Base-by-base conservation (phyloP, 2,888 invertebrate genomes). In the Drosophila tripunctata region DNA sequence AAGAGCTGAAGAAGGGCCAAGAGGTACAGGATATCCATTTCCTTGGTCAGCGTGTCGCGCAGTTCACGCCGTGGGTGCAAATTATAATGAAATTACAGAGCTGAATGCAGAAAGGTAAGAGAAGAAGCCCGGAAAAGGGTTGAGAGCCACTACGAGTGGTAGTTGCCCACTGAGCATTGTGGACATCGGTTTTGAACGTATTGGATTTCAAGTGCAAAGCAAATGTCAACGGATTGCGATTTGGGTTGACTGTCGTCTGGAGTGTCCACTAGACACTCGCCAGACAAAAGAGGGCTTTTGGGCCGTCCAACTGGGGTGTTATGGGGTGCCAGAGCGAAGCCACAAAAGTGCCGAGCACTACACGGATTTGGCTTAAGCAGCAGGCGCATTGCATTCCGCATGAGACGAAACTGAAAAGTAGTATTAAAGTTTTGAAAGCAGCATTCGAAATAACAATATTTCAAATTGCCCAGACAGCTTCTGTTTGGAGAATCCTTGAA, bases 71-170 rank as follows among this genome's bases (percentile, higher is more conserved):
- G 62, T 52, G 61, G 51, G 67, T 70, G 66, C 83, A 82, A 75
- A 81, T 79, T 79, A 77, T 72, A 79, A 70, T 38, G 63, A 79
- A 79, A 84, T 84, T 81, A 78, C 67, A 78, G 43, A 76, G 70
- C 75, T 78, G 65, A 83, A 54, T 75, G 70, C 17, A 31, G 30
- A 7, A 17, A 12, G 8, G n/a, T 3, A 17, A 5, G 35, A 19
- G 2, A 21, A 8, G 21, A 21, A 38, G n/a, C 19, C 14, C 15
- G 17, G 35, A 36, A 22, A 33, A n/a, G 31, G 36, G 19, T n/a
- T 19, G 4, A 21, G 30, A 7, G n/a, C 30, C 4, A 27, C 31
- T 27, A 19, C 21, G 22, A 22, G 41, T 19, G 0, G 38, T 19
- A 70, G 38, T 48, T 71, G 55, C 58, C 57, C 60, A 72, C 30